phyloP scores from a whole-genome alignment of 1,140 invertebrate species.

The Druon quercuslanigerum region DNA sequence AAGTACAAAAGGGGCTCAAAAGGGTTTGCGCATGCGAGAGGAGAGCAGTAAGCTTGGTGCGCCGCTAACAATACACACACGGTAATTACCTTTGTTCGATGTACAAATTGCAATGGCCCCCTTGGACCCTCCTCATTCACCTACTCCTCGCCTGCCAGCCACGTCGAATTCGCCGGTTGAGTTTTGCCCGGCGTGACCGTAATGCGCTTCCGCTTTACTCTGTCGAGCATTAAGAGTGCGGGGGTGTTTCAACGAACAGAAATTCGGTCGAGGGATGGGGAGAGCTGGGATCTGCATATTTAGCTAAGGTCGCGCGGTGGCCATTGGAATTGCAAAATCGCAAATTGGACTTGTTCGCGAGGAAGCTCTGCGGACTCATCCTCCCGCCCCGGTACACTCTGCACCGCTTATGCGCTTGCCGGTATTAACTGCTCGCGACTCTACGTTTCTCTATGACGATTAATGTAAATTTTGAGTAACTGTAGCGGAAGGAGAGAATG shows the following conservation, averaged over 20 bases:
- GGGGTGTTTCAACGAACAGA: constrained; percentile 11
- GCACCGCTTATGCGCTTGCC: constrained; percentile 7
- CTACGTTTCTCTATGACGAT: constrained; percentile 48
- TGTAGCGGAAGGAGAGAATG: not conserved
- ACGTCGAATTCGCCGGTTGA: constrained; percentile 31
- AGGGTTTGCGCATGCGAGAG: not conserved
- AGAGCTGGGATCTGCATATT: constrained; percentile 62
- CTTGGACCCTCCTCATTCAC: constrained; percentile 47
- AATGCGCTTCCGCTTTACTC: constrained; percentile 49
- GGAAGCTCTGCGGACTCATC: constrained; percentile 47
- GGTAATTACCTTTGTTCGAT: constrained; percentile 56
- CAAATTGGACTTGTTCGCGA: constrained; percentile 66
- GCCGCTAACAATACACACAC: constrained; percentile 31
- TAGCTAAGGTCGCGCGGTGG: constrained; percentile 62
- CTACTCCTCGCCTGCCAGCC: constrained; percentile 36
- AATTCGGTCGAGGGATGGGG: constrained; percentile 37
- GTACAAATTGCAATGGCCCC: constrained; percentile 50
- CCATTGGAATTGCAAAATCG: constrained; percentile 68
- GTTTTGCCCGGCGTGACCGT: constrained; percentile 44
- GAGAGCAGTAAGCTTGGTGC: not conserved
- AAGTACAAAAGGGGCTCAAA: not conserved
- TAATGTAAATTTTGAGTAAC: constrained; percentile 55
- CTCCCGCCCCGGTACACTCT: constrained; percentile 24
- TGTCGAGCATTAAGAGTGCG: constrained; percentile 25
- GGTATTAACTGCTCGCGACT: constrained; percentile 48